Evolutionary conservation across 1,140 invertebrate species (phyloP), one percentile per base, ranked within the genome.

Genomic region (Atta colombica): DNA sequence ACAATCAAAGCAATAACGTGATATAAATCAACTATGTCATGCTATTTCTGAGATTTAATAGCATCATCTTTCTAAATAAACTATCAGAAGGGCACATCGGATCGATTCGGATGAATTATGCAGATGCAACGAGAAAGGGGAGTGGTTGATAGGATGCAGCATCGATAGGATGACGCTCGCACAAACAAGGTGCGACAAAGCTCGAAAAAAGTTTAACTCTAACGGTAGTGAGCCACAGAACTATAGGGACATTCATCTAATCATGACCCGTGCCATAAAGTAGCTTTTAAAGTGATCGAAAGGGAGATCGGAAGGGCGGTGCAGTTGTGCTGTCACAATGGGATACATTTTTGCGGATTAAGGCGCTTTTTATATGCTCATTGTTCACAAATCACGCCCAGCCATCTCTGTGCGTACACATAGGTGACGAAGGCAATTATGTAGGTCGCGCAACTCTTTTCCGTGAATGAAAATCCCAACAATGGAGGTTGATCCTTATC

Each of bases 261-360:
- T n/a, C 39, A 28, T 5, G 18, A 77, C 49, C 68, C 51, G 66
- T 45, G 82, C 51, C 87, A 88, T 91, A 93, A 91, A 91, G 85
- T 92, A 89, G 90, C 88, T 91, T 93, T 92, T 92, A 91, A 91
- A 91, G 85, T 68, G 91, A 89, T 91, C 87, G 78, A 49, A 16
- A 35, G 49, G 60, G 12, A 39, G 21, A 61, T 51, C 25, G 51
- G 61, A 58, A 58, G 51, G 65, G 77, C 12, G 49, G 8, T 14
- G 18, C 6, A n/a, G 14, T n/a, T 12, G 7, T 21, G 25, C 39
- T 28, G 77, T 69, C 53, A 85, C 85, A 89, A 88, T 88, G 77
- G 88, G 66, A 53, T 35, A 35, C 75, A 87, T 90, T 90, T 92
- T 89, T 89, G 90, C 77, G 89, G 89, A 91, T 92, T 89, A 93